A percentile compares a stretch with the other conserved stretches of the same genome.
phyloP scores from a whole-genome alignment of 1,140 invertebrate species.

The Helicoverpa armigera region DNA sequence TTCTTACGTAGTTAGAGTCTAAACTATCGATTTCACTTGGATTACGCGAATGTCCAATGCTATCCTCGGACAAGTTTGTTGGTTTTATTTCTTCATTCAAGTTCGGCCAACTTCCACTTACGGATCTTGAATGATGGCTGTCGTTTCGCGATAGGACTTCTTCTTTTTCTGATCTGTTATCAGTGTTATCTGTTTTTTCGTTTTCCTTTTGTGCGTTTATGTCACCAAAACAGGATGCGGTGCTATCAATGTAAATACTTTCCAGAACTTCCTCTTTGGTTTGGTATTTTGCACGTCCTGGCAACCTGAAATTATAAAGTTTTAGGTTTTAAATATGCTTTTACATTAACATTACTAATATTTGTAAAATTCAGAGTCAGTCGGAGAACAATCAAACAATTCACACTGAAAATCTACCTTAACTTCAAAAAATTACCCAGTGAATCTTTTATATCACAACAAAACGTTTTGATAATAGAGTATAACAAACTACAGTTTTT shows the following conservation, averaged over 20 bases:
- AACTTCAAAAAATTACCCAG: no score
- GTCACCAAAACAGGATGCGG: constrained; percentile 84
- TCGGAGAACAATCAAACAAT: no score
- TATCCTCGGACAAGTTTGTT: constrained; percentile 81
- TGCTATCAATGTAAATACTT: constrained; percentile 85
- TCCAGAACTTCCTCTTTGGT: constrained; percentile 86
- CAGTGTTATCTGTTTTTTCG: constrained; percentile 63
- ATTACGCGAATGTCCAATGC: constrained; percentile 81
- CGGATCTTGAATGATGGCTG: constrained; percentile 75
- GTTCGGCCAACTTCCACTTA: constrained; percentile 82
- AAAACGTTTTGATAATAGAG: no score
- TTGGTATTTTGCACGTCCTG: constrained; percentile 83
- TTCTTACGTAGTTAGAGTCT: constrained; percentile 89
- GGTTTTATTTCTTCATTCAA: constrained; percentile 80
- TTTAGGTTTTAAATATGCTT: no score
- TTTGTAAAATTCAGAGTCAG: no score
- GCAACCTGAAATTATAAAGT: constrained; percentile 77
- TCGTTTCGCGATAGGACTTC: constrained; percentile 70
- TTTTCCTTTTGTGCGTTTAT: constrained; percentile 81
- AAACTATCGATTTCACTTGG: constrained; percentile 89
- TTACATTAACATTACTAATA: no score
- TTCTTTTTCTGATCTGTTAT: constrained; percentile 73
- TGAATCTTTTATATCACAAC: no score
- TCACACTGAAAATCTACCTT: no score
- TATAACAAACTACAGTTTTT: no score